Conservation (phyloP, 64 coral and sea anemone species). For the Porites australiensis region DNA sequence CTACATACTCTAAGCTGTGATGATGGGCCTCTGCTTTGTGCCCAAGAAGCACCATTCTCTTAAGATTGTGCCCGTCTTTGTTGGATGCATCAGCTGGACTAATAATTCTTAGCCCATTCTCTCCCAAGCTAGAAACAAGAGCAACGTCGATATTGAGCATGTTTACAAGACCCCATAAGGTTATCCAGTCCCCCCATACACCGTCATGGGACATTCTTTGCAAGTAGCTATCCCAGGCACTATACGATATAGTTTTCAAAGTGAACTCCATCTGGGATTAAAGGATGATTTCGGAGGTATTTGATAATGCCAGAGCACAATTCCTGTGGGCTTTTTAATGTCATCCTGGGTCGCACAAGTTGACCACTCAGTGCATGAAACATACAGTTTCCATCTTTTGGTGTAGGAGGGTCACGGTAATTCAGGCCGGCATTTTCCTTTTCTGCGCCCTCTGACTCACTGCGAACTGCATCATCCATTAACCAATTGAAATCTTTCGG, state of each 20-base stretch:
- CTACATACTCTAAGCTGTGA: no score
- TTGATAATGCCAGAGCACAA: constrained; percentile 4
- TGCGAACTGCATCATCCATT: neutral
- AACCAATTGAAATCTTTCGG: constrained; percentile 1
- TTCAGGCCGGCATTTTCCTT: constrained; percentile 12
- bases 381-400: constrained; percentile 41
- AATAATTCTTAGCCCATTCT: constrained; percentile 25
- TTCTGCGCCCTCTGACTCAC: neutral
- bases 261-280: constrained; percentile 1
- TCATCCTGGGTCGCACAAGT: neutral
- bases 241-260: neutral
- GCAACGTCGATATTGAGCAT: constrained; percentile 33
- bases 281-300: neutral
- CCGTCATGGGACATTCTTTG: constrained; percentile 12
- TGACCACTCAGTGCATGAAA: constrained; percentile 64
- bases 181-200: constrained; percentile 48
- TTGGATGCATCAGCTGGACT: neutral
- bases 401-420: constrained; percentile 33
- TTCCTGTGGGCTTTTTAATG: neutral
- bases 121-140: neutral
- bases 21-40: no score
- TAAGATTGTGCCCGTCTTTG: neutral
- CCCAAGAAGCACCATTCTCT: neutral
- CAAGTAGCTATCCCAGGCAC: constrained; percentile 39
- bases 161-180: constrained; percentile 17